Base-by-base conservation (phyloP, 1,140 invertebrate species). In the Zaprionus capensis region DNA sequence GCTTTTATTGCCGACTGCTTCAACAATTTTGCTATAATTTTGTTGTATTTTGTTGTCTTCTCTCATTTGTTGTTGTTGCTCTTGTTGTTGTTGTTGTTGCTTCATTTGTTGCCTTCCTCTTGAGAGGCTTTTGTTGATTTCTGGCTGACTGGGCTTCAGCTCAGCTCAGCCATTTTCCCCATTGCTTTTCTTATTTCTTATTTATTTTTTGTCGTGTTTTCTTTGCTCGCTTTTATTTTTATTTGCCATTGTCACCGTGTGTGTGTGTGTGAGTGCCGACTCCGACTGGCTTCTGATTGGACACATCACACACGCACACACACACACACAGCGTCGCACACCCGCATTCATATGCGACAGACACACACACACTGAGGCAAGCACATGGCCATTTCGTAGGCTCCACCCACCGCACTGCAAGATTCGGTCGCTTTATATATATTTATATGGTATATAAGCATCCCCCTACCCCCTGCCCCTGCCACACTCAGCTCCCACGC, bases 51-150 rank as follows among this genome's bases (percentile, higher is more conserved):
- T 31, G 22, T 62, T 28, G 24, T 28, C 15, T 1, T 53, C n/a
- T 14, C n/a, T 26, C 22, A 31, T 56, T 65, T 64, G 24, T 49
- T 71, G 53, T 65, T 65, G 12, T 22, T 56, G 11, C 14, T 51
- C 20, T 51, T 51, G 46, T 72, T 71, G 68, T 66, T 58, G 70
- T 65, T 56, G 20, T 51, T 51, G 46, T 51, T 51, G 20, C 46
- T 56, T 67, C 65, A 67, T 58, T 72, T 71, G 68, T 66, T 59
- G 70, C 66, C 57, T 62, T 86, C 77, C 58, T 86, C 82, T 71
- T 85, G 82, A 82, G 79, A 86, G 66, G 82, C 82, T 87, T 86
- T 86, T 86, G 83, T 86, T 86, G 82, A 86, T 86, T 86, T 86
- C 83, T 82, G 68, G 83, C 71, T 86, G 80, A 85, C 82, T 86